Evolutionary conservation across 1,140 invertebrate species (phyloP), one percentile per base, ranked within the genome.

Genomic region (Eupristina koningsbergeri): DNA sequence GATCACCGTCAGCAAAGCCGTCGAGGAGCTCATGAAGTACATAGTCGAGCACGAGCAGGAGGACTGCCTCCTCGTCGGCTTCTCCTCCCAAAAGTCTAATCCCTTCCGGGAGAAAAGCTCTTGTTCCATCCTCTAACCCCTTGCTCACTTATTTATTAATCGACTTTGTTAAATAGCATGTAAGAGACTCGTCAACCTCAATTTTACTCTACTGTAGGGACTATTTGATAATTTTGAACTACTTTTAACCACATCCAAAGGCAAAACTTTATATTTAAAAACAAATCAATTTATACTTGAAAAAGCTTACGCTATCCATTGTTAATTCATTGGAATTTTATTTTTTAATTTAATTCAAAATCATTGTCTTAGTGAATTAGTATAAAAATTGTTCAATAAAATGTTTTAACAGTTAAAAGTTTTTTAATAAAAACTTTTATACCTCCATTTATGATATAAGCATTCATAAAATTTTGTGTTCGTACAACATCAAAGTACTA

Each of bases 81-180:
- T 99, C 92, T 96, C 97, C 80, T 98, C 96, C 84, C 98, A 99
- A 91, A 98, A 98, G 91, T 97, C 98, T 15, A 99, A 99, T 93
- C 98, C 98, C 47, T 99, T 99, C 94, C 95, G 98, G 88, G 98
- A 99, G 93, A 99, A 99, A 93, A 98, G 96, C 87, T 96, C 97
- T 69, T 99, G 98, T 93, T 94, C 94, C 81, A 93, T 98, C 88
- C 94, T 98, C 0, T 85, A 81, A 73, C 79, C 26, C 9, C 0
- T 15, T 26, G 34, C 36, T 26, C 9, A 39, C 1, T 64, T 80
- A 45, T 80, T 79, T 64, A 80, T 78, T 75, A 34, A 80, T 47
- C 41, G 1, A 69, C 22, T 61, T 85, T 78, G 73, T 85, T 85
- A 31, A 81, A 76, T 80, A 34, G 41, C 69, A 78, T 83, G 75